Percentiles rank a stretch among this genome's conserved stretches.
phyloP scores from a whole-genome alignment of 1,140 invertebrate species.

The Plutomurus gul region DNA sequence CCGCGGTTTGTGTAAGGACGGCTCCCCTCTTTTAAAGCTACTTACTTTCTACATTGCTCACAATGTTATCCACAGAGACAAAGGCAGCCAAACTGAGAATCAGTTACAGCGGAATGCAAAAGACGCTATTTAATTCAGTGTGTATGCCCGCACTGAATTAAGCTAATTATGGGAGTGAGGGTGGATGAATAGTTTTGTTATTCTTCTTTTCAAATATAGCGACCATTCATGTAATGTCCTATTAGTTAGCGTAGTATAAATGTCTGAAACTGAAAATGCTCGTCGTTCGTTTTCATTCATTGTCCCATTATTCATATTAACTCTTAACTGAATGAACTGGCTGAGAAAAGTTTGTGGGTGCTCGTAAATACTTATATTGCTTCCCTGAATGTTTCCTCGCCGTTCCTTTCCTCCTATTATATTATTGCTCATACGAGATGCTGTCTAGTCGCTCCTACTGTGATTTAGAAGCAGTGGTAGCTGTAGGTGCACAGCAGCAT shows the following conservation, averaged over 20 bases:
- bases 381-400: not conserved
- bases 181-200: too few relatives aligned
- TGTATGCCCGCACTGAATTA: too few relatives aligned
- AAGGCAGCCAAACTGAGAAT: not conserved
- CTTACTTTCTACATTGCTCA: not conserved
- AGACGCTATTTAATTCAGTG: not conserved
- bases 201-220: too few relatives aligned
- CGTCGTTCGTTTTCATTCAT: conserved; percentile 24
- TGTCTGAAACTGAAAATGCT: conserved; percentile 13
- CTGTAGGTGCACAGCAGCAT: too few relatives aligned
- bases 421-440: not conserved
- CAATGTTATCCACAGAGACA: not conserved
- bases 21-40: not conserved
- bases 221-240: too few relatives aligned
- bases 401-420: not conserved
- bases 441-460: too few relatives aligned
- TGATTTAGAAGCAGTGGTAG: too few relatives aligned
- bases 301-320: conserved; percentile 27
- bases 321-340: conserved; percentile 28
- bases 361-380: conserved; percentile 24
- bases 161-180: too few relatives aligned
- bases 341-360: conserved; percentile 17
- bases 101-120: not conserved
- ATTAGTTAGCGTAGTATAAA: conserved; percentile 21
- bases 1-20: not conserved